phyloP scores from a whole-genome alignment of 30 jellyfish, hydroid and myxozoan species.

The Hydractinia echinata region DNA sequence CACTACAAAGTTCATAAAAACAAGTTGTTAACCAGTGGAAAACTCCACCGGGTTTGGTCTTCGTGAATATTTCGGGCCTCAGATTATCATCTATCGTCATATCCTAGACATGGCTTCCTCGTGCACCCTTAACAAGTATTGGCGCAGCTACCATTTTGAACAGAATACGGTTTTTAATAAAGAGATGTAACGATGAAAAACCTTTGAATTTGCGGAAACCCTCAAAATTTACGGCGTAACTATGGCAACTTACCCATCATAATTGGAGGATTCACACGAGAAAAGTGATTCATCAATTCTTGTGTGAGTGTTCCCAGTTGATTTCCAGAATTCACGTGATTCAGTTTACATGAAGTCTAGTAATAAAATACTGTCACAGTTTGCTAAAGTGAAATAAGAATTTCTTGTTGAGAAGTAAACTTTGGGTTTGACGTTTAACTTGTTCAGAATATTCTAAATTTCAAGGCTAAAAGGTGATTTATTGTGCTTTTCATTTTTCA shows the following conservation, averaged over 20 bases:
- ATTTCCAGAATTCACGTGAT: conserved; percentile 45
- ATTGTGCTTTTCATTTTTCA: no score
- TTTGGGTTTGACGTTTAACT: neutral
- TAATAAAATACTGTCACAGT: neutral
- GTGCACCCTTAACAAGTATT: no score
- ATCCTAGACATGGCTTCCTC: no score
- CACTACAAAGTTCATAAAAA: no score
- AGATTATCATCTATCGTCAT: no score
- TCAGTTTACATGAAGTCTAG: conserved; percentile 47
- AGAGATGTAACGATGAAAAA: neutral
- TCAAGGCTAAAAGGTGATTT: no score
- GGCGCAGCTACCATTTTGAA: neutral
- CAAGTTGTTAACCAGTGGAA: no score
- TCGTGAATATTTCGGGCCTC: no score
- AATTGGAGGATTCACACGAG: conserved; percentile 42
- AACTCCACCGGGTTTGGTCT: no score
- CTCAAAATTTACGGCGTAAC: neutral
- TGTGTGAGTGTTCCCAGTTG: neutral
- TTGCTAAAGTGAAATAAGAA: no score
- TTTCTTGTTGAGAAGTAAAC: neutral
- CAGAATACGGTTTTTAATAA: neutral
- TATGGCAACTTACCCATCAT: conserved; percentile 6
- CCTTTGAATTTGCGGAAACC: no score
- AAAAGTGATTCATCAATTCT: conserved; percentile 40
- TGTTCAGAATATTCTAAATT: neutral